A percentile compares a stretch with the other conserved stretches of the same genome.
phyloP scores from a whole-genome alignment of 2,113 vertebrate genomes.

The Balaenoptera acutorostrata region DNA sequence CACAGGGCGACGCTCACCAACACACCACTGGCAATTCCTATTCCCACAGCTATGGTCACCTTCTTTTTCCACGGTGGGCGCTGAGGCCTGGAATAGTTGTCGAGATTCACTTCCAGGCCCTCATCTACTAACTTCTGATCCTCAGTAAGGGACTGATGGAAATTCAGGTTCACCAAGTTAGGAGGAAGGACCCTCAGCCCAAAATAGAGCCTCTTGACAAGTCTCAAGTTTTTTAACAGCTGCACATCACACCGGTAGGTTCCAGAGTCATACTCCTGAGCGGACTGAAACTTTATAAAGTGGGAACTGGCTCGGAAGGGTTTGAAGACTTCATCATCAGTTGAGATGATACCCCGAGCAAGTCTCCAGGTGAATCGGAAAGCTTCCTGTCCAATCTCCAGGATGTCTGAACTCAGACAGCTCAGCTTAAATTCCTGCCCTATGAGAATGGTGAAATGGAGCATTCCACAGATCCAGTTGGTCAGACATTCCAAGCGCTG shows the following conservation, averaged over 20 bases:
- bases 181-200: slow-evolving; percentile 84
- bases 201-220: slow-evolving; percentile 87
- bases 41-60: rapidly evolving
- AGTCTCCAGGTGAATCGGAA: slow-evolving; percentile 86
- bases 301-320: slow-evolving; percentile 59
- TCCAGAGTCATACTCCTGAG: slow-evolving; percentile 84
- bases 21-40: slow-evolving; percentile 52
- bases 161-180: slow-evolving; percentile 81
- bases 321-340: slow-evolving; percentile 80
- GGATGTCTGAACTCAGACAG: slow-evolving; percentile 80
- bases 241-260: slow-evolving; percentile 91
- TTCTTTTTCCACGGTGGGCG: neutral
- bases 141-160: slow-evolving; percentile 69
- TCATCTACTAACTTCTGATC: slow-evolving; percentile 64
- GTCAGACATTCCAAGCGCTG: slow-evolving; percentile 77
- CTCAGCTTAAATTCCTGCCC: slow-evolving; percentile 80
- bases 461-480: slow-evolving; percentile 86
- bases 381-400: slow-evolving; percentile 60
- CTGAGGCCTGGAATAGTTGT: neutral
- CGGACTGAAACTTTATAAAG: slow-evolving; percentile 74
- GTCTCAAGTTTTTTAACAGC: slow-evolving; percentile 57
- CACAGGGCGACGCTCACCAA: neutral
- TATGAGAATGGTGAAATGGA: slow-evolving; percentile 67
- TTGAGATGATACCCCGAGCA: slow-evolving; percentile 86
- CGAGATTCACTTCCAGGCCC: neutral